phyloP scores from a whole-genome alignment of 1,140 invertebrate genomes.

The Diuraphis noxia region DNA sequence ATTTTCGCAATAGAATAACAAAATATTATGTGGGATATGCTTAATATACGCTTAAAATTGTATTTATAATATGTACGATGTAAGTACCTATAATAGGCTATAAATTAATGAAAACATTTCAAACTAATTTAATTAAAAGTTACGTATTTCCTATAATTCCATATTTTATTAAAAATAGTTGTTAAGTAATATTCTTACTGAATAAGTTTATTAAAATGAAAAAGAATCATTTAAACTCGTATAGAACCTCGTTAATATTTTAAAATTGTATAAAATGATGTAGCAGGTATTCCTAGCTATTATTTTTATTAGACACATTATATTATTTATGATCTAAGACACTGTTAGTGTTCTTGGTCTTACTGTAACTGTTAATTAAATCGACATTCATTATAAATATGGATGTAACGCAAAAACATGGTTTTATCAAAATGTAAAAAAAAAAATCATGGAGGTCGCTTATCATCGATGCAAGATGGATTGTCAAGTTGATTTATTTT shows the following conservation, averaged over 20 bases:
- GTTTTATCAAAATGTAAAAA: conserved; percentile 16
- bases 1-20: background rate
- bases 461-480: conserved; percentile 7
- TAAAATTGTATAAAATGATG: background rate
- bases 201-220: background rate
- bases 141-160: background rate
- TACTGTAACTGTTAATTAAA: background rate
- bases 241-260: background rate
- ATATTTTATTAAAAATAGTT: background rate
- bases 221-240: background rate
- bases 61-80: too few relatives aligned
- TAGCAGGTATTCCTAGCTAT: background rate
- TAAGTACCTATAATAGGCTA: background rate
- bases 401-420: conserved; percentile 11
- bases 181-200: background rate
- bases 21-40: background rate
- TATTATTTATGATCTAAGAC: background rate
- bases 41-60: background rate
- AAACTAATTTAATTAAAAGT: background rate
- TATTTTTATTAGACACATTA: background rate
- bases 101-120: background rate
- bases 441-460: background rate
- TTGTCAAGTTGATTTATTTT: conserved; percentile 40
- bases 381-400: background rate
- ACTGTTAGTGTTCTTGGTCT: conserved; percentile 7